Conservation (phyloP, 1,140 invertebrate genomes). For the Bombus breviceps region DNA sequence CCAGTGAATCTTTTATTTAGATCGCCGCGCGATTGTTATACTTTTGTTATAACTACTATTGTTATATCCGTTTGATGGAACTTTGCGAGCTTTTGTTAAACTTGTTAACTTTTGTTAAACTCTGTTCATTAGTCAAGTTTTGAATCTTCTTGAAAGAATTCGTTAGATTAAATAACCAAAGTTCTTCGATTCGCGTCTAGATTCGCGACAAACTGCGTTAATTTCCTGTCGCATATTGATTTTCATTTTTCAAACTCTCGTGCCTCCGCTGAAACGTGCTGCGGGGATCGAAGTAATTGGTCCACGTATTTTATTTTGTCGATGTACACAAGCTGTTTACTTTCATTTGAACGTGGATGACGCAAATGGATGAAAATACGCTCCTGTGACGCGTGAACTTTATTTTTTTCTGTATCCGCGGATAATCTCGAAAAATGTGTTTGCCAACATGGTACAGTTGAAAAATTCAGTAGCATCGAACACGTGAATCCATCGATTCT, state of each 20-base stretch:
- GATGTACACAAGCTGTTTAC: not conserved
- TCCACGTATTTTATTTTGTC: not conserved
- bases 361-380: conserved; percentile 7
- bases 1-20: not conserved
- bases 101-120: too few relatives aligned
- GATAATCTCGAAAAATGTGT: conserved; percentile 7
- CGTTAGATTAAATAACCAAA: too few relatives aligned
- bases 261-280: not conserved
- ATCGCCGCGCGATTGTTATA: not conserved
- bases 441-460: not conserved
- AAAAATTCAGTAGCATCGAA: not conserved
- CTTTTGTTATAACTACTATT: not conserved
- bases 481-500: not conserved
- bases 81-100: not conserved
- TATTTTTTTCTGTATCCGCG: not conserved
- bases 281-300: not conserved
- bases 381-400: not conserved
- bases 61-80: not conserved
- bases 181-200: too few relatives aligned
- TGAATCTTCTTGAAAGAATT: too few relatives aligned
- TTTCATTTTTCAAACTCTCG: not conserved
- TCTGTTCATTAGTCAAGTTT: too few relatives aligned
- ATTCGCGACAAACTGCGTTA: not conserved
- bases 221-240: not conserved
- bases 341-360: not conserved